Conservation (phyloP, 2,113 vertebrate species). For the Myrmecobius fasciatus region DNA sequence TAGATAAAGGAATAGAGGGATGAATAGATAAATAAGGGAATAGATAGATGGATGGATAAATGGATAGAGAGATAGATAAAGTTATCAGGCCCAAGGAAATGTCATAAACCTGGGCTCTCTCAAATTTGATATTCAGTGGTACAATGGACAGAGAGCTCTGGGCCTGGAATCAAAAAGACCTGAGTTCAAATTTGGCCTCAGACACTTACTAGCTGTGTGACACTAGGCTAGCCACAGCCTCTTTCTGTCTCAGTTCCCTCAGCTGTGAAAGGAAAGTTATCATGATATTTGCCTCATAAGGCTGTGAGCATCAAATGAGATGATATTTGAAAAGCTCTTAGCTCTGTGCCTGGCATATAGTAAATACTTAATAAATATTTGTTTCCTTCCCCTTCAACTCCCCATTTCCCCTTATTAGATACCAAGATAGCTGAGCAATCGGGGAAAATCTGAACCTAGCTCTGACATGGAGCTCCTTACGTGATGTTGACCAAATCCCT, state of each 20-base stretch:
- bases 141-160: too few relatives aligned
- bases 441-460: neutral
- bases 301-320: neutral
- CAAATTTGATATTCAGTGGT: neutral
- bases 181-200: too few relatives aligned
- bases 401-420: neutral
- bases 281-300: neutral
- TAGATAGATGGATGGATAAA: too few relatives aligned
- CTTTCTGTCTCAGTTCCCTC: neutral
- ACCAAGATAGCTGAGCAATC: neutral
- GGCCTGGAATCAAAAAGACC: too few relatives aligned
- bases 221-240: neutral
- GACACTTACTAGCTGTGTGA: neutral
- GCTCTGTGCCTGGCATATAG: neutral
- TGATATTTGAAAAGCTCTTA: neutral
- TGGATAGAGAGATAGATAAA: too few relatives aligned
- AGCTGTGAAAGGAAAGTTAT: neutral
- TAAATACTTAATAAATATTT: neutral
- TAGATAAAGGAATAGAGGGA: too few relatives aligned
- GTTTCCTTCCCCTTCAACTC: neutral
- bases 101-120: too few relatives aligned
- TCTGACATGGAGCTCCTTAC: neutral
- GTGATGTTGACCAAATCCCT: neutral
- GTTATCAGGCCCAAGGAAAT: neutral
- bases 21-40: too few relatives aligned